Conservation (phyloP, 2,888 invertebrate genomes). For the Chorisops tibialis region DNA sequence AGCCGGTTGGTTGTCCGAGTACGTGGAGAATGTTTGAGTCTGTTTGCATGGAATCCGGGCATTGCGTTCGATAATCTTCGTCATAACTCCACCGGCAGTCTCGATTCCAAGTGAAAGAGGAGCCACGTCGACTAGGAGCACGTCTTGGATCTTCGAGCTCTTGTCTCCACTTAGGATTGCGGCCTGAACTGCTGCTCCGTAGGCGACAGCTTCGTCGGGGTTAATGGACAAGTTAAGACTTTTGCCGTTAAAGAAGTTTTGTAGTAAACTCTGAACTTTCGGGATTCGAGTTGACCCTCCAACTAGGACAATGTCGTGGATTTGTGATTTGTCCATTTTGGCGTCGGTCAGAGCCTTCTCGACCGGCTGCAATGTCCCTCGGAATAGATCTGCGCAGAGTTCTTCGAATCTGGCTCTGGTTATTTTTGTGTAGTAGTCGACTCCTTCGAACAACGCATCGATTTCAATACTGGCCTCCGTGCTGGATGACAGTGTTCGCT, state of each 20-base stretch:
- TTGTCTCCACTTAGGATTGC: slow-evolving; percentile 63
- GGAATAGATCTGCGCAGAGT: slow-evolving; percentile 64
- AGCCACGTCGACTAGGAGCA: slow-evolving; percentile 61
- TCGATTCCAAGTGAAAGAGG: slow-evolving; percentile 67
- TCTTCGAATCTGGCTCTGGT: slow-evolving; percentile 70
- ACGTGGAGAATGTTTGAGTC: slow-evolving; percentile 68
- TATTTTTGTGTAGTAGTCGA: slow-evolving; percentile 65
- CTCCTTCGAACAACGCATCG: slow-evolving; percentile 66
- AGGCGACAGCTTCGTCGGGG: slow-evolving; percentile 72
- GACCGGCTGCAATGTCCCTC: slow-evolving; percentile 67
- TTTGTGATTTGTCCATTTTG: slow-evolving; percentile 66
- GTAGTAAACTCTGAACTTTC: slow-evolving; percentile 66
- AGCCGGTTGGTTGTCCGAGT: slow-evolving; percentile 70
- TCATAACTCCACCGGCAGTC: slow-evolving; percentile 71
- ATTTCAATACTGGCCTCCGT: slow-evolving; percentile 69
- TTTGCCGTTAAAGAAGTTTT: slow-evolving; percentile 69
- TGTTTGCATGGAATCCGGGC: slow-evolving; percentile 65
- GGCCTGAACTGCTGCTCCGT: slow-evolving; percentile 67
- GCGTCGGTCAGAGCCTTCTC: slow-evolving; percentile 71
- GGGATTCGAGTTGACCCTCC: slow-evolving; percentile 74
- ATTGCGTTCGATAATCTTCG: slow-evolving; percentile 66
- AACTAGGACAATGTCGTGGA: slow-evolving; percentile 72
- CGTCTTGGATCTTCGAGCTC: slow-evolving; percentile 67
- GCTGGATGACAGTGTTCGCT: slow-evolving; percentile 68
- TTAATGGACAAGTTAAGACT: slow-evolving; percentile 66